Evolutionary conservation across 2,797 vertebrate species (phyloP).

Genomic region (Cuniculus paca): DNA sequence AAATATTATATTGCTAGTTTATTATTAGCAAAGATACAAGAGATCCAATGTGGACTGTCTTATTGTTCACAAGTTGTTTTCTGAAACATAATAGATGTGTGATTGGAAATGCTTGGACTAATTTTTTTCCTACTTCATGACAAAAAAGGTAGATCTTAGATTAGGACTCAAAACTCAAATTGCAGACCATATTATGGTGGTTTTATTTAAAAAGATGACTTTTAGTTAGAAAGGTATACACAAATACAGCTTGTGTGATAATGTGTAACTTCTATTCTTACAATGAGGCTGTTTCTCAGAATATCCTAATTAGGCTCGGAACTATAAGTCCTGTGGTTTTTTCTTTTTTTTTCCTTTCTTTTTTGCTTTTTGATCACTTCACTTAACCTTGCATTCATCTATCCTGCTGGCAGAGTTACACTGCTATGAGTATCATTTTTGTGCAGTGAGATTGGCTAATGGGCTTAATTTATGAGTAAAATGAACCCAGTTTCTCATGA

Average conservation of each 20-base stretch:
- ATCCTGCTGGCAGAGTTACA: background rate
- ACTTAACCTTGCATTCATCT: background rate
- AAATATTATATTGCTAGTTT: background rate
- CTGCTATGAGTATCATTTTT: background rate
- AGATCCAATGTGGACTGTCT: background rate
- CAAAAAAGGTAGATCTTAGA: background rate
- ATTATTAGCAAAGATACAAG: background rate
- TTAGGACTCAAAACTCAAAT: background rate
- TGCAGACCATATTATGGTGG: background rate
- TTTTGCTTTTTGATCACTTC: background rate
- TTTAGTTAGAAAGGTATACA: background rate
- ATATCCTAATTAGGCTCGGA: background rate
- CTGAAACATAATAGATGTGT: background rate
- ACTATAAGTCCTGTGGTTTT: background rate
- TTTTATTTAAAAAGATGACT: constrained; percentile 27
- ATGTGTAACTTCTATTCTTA: background rate
- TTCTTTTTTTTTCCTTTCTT: background rate
- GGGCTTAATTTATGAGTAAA: constrained; percentile 42
- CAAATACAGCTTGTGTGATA: background rate
- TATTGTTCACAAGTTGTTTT: background rate
- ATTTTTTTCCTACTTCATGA: background rate
- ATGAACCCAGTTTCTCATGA: background rate
- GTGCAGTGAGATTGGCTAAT: background rate
- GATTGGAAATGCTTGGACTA: constrained; percentile 3
- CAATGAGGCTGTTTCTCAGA: background rate